phyloP scores from a whole-genome alignment of 2,797 vertebrate species.

The Caiman crocodilus region DNA sequence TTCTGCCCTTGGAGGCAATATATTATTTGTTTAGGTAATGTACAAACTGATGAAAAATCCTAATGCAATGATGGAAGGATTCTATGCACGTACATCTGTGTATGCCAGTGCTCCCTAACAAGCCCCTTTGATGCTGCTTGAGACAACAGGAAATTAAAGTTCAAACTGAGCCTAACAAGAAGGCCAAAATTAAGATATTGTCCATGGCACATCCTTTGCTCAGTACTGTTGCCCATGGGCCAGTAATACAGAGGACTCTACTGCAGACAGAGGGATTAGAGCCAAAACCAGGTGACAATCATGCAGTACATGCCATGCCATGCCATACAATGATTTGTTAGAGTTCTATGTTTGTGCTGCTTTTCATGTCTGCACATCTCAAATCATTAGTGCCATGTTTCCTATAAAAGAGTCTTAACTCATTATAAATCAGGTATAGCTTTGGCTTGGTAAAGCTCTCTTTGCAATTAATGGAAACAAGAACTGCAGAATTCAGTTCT shows the following conservation, averaged over 20 bases:
- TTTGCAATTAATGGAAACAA: not conserved
- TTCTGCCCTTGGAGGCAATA: not conserved
- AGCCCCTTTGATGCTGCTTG: no score
- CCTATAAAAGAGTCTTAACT: not conserved
- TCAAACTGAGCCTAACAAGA: no score
- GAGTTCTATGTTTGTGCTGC: not conserved
- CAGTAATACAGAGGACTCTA: not conserved
- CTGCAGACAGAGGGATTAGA: not conserved
- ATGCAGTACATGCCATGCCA: rapidly evolving
- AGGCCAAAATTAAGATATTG: no score
- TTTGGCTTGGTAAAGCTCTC: not conserved
- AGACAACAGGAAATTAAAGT: no score
- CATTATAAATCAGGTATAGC: not conserved
- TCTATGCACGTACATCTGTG: not conserved
- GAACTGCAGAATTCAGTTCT: not conserved
- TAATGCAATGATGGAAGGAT: not conserved
- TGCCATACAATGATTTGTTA: rapidly evolving
- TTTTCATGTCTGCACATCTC: no score
- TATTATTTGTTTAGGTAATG: not conserved
- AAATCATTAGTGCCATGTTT: rapidly evolving
- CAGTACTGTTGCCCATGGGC: no score
- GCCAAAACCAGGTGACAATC: rapidly evolving
- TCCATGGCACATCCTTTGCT: no score
- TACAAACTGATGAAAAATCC: not conserved
- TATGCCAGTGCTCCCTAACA: no score